Conservation (phyloP, 2,888 invertebrate species). For the Idaea aversata region DNA sequence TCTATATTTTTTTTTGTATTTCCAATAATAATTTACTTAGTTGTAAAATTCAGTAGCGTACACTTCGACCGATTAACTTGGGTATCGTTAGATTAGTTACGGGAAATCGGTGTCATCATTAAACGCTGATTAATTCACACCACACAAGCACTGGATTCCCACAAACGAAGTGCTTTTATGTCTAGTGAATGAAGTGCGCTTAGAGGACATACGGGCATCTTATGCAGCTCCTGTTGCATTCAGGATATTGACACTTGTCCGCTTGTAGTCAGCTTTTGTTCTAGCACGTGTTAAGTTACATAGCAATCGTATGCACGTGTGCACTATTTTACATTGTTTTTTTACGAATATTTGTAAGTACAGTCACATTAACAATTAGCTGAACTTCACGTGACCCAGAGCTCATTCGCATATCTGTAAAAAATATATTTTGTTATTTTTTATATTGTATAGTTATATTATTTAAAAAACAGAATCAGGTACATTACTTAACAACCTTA, state of each 20-base stretch:
- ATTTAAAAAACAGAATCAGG: no score
- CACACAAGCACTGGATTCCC: slow-evolving; percentile 46
- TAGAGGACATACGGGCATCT: slow-evolving; percentile 72
- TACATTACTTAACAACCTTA: no score
- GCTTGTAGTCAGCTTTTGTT: slow-evolving; percentile 66
- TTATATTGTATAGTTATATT: no score
- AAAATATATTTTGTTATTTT: no score
- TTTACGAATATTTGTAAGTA: slow-evolving; percentile 5
- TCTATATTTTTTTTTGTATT: slow-evolving; percentile 39
- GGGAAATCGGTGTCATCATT: slow-evolving; percentile 27
- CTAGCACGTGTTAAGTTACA: slow-evolving; percentile 67
- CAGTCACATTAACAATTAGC: no score
- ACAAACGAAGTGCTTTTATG: slow-evolving; percentile 64
- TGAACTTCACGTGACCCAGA: no score
- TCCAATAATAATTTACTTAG: slow-evolving; percentile 55
- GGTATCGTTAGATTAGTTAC: slow-evolving; percentile 32
- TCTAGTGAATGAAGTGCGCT: slow-evolving; percentile 61
- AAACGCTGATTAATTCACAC: slow-evolving; percentile 23
- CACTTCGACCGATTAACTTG: slow-evolving; percentile 39
- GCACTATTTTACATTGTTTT: slow-evolving; percentile 17
- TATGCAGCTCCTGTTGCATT: slow-evolving; percentile 55
- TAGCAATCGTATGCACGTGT: slow-evolving; percentile 60
- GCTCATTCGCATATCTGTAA: no score
- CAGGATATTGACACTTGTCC: slow-evolving; percentile 76
- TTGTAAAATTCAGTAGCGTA: slow-evolving; percentile 54